phyloP scores from a whole-genome alignment of 2,888 invertebrate genomes.

The Cheilosia vulpina region DNA sequence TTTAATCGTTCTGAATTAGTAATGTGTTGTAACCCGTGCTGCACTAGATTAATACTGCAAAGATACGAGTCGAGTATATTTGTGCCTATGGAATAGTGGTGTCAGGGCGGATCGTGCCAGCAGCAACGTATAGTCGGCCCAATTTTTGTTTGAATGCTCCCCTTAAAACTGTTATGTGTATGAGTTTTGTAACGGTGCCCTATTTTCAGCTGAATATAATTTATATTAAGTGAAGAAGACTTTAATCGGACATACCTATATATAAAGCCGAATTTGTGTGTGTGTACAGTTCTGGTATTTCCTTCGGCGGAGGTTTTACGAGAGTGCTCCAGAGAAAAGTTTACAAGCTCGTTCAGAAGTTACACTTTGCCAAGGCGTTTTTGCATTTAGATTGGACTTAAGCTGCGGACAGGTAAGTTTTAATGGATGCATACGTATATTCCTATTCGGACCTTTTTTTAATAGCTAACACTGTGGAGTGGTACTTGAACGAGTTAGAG shows the following conservation, averaged over 20 bases:
- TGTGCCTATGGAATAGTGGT: conserved; percentile 15
- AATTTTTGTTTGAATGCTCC: conserved; percentile 25
- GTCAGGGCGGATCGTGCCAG: conserved; percentile 44
- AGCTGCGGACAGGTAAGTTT: conserved; percentile 54
- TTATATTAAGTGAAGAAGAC: conserved; percentile 31
- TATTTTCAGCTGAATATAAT: conserved; percentile 56
- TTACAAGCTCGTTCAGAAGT: background rate
- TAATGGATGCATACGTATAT: background rate
- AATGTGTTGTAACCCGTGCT: conserved; percentile 54
- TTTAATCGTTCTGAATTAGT: conserved; percentile 67
- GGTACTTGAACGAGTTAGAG: too few relatives aligned
- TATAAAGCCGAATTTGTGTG: conserved; percentile 11
- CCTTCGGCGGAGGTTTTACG: conserved; percentile 1
- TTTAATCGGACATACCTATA: conserved; percentile 29
- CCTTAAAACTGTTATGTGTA: conserved; percentile 14
- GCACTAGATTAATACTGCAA: conserved; percentile 60
- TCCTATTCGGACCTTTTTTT: background rate
- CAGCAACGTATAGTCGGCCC: conserved; percentile 44
- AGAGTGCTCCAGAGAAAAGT: conserved; percentile 14
- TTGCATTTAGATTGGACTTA: conserved; percentile 17
- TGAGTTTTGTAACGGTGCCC: conserved; percentile 42
- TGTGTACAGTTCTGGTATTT: conserved; percentile 1
- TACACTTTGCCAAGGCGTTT: conserved; percentile 18
- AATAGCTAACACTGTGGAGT: too few relatives aligned
- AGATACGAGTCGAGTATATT: conserved; percentile 22